phyloP scores from a whole-genome alignment of 92 coral and sea anemone genomes.

The Plumapathes pennacea region DNA sequence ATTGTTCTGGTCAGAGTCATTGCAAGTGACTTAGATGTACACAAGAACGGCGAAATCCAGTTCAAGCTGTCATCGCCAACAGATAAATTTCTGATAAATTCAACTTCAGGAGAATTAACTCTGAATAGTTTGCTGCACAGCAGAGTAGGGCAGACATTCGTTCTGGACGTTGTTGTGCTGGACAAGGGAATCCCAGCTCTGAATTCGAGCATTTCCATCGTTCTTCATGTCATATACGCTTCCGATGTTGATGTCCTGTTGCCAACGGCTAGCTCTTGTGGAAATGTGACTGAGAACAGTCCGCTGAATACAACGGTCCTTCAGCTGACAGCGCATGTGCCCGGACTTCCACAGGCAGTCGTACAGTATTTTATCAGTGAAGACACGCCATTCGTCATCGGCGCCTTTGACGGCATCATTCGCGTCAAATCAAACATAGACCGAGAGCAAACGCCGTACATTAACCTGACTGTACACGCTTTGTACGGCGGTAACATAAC shows the following conservation, averaged over 20 bases:
- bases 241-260: constrained; percentile 40
- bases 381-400: constrained; percentile 15
- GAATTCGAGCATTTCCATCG: constrained; percentile 22
- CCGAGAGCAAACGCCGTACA: constrained; percentile 21
- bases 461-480: constrained; percentile 23
- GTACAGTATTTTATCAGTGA: constrained; percentile 14
- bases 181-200: constrained; percentile 26
- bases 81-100: constrained; percentile 15
- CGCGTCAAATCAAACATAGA: constrained; percentile 16
- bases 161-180: constrained; percentile 14
- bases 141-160: constrained; percentile 22
- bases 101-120: constrained; percentile 30
- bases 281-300: constrained; percentile 35
- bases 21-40: constrained; percentile 42
- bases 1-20: constrained; percentile 17
- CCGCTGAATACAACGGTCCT: constrained; percentile 29
- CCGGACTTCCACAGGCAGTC: constrained; percentile 36
- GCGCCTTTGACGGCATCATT: constrained; percentile 11
- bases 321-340: constrained; percentile 26
- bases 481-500: constrained; percentile 48
- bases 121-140: constrained; percentile 43
- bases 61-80: constrained; percentile 5
- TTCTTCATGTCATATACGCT: constrained; percentile 30
- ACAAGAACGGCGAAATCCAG: constrained; percentile 18
- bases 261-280: constrained; percentile 11